Conservation (phyloP, 1,140 invertebrate genomes). For the Augochlora pura region DNA sequence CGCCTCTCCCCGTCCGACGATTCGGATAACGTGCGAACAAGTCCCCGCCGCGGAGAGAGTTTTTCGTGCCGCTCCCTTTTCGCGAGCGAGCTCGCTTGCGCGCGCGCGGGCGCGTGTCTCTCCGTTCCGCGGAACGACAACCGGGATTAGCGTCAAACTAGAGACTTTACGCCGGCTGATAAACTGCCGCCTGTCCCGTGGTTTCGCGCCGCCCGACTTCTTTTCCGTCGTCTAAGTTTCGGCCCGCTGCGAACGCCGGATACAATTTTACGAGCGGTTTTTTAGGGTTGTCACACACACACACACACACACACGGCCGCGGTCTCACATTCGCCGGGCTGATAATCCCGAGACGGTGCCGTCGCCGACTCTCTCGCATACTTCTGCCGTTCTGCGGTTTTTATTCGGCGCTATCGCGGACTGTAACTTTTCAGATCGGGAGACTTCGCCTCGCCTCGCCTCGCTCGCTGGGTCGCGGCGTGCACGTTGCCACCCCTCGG, state of each 20-base stretch:
- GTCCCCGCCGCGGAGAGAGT: conserved; percentile 41
- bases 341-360: conserved; percentile 31
- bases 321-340: not conserved
- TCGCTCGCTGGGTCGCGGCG: not conserved
- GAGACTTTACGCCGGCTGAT: conserved; percentile 51
- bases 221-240: not conserved
- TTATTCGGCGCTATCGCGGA: conserved; percentile 9
- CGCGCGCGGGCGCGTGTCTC: conserved; percentile 42
- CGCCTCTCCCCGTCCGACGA: too few species aligned
- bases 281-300: conserved; percentile 37
- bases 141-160: conserved; percentile 61
- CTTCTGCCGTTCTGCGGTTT: conserved; percentile 33
- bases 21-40: conserved; percentile 59
- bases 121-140: conserved; percentile 36
- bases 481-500: not conserved
- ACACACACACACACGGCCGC: too few species aligned
- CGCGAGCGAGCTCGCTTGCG: too few species aligned
- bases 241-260: not conserved
- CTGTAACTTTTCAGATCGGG: not conserved
- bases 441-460: too few species aligned
- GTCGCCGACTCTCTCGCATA: not conserved
- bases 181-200: conserved; percentile 23
- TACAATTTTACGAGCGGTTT: conserved; percentile 39
- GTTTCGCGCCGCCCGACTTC: not conserved
- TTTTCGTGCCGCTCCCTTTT: conserved; percentile 41